Conservation (phyloP, 2,888 invertebrate genomes). For the Callyntrura guangdongensis region DNA sequence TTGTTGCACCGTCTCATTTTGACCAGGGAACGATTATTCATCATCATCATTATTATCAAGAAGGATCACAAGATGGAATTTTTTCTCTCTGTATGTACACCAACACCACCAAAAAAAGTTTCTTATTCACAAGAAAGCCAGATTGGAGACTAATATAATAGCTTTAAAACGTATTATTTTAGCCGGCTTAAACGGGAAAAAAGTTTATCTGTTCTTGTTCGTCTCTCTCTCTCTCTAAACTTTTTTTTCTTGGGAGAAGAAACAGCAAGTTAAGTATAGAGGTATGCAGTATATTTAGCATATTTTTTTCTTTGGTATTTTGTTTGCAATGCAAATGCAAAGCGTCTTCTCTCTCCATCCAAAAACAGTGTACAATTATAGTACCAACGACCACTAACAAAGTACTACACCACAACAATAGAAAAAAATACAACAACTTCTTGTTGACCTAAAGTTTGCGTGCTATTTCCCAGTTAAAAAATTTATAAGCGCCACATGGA, state of each 20-base stretch:
- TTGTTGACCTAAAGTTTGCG: slow-evolving; percentile 78
- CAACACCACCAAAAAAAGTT: neutral
- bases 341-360: slow-evolving; percentile 19
- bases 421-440: slow-evolving; percentile 15
- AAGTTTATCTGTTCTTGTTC: slow-evolving; percentile 23
- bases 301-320: slow-evolving; percentile 28
- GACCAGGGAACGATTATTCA: slow-evolving; percentile 64
- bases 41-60: slow-evolving; percentile 41
- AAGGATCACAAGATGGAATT: slow-evolving; percentile 22
- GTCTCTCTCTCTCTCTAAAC: too few relatives aligned
- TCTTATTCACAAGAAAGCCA: neutral
- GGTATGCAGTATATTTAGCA: slow-evolving; percentile 38
- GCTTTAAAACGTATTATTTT: neutral
- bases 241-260: neutral
- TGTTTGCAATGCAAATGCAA: slow-evolving; percentile 59
- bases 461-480: slow-evolving; percentile 77
- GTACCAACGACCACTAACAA: neutral
- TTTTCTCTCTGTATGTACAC: neutral
- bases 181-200: neutral
- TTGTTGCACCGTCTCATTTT: slow-evolving; percentile 65
- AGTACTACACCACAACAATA: neutral
- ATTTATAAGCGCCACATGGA: slow-evolving; percentile 73
- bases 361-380: slow-evolving; percentile 21
- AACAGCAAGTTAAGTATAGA: neutral
- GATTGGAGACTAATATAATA: neutral